Evolutionary conservation across 2,113 vertebrate species (phyloP), one percentile per base, ranked within the genome.

Genomic region (Electrona antarctica): DNA sequence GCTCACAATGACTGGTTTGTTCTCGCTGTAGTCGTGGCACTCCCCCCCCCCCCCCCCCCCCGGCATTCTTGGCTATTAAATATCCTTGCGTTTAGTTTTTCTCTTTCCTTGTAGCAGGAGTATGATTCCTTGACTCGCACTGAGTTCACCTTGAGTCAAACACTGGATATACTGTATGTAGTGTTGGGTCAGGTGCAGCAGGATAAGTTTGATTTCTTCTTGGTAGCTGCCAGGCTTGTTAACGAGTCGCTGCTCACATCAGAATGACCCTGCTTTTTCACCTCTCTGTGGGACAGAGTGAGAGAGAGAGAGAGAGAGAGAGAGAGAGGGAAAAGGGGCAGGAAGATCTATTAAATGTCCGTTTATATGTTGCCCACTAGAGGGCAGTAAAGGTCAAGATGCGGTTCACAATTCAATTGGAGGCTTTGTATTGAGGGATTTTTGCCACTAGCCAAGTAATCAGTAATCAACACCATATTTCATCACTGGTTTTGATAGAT

Each of bases 101-200:
- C 45, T n/a, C 61, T 57, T 58, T 56, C 7, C 21, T 15, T 56
- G 14, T 77, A 74, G 29, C 15, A 58, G 56, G 56, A 28, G n/a
- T 2, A 75, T 52, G 7, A 72, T 62, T 77, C 33, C 21, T 71
- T 56, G 3, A 68, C 48, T 21, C 46, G 15, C 54, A 3, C 10
- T 7, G 41, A 67, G 51, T 60, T 55, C 62, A 73, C 60, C 60
- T 6, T 8, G 5, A 57, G 33, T 41, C 5, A 41, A 6, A 41
- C 5, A 41, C 33, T 41, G 33, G 33, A 6, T 41, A 41, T 41
- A 41, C 3, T 41, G 33, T 62, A 3, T 12, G 59, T 13, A 7
- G 49, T 47, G 29, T 73, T 50, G 76, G 71, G 84, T 87, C 84
- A 82, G 66, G 65, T 90, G 87, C 97, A 99, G 79, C 97, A 99